phyloP scores from a whole-genome alignment of 2,797 vertebrate species.

The Merluccius polli region DNA sequence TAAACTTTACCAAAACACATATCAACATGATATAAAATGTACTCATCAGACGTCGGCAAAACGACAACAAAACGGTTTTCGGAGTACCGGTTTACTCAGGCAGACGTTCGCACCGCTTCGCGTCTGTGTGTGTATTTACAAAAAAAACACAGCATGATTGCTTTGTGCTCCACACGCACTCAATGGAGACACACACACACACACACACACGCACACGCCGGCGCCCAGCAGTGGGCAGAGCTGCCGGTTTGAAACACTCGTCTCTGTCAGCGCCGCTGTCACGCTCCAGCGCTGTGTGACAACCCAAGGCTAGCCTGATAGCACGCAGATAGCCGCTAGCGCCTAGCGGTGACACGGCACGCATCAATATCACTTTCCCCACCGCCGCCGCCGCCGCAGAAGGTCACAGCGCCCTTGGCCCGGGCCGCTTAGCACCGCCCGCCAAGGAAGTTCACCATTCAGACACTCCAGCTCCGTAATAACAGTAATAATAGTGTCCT shows the following conservation, averaged over 20 bases:
- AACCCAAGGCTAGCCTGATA: conserved; percentile 17
- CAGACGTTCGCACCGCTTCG: too few species aligned
- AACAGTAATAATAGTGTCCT: background rate
- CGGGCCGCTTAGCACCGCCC: background rate
- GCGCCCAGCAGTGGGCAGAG: background rate
- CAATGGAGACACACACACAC: background rate
- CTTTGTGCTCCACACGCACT: background rate
- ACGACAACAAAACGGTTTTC: too few species aligned
- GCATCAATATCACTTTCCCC: conserved; percentile 40
- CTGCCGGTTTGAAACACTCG: background rate
- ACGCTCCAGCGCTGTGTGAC: conserved; percentile 31
- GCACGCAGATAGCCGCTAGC: conserved; percentile 17
- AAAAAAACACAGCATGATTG: background rate
- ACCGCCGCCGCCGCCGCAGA: conserved; percentile 32
- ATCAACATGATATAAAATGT: too few species aligned
- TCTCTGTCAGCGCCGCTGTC: conserved; percentile 15
- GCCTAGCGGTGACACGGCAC: background rate
- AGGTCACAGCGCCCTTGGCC: conserved; percentile 26
- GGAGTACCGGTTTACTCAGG: too few species aligned
- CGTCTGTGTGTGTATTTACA: too few species aligned
- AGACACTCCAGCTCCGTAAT: too few species aligned
- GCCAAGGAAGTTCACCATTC: background rate
- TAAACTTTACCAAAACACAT: too few species aligned
- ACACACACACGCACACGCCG: background rate
- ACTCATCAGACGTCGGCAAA: too few species aligned